These are phyloP conservation scores for Diachasmimorpha longicaudata DNA, from an alignment of 1,140 invertebrate species.

Conservation along the genomic window DNA sequence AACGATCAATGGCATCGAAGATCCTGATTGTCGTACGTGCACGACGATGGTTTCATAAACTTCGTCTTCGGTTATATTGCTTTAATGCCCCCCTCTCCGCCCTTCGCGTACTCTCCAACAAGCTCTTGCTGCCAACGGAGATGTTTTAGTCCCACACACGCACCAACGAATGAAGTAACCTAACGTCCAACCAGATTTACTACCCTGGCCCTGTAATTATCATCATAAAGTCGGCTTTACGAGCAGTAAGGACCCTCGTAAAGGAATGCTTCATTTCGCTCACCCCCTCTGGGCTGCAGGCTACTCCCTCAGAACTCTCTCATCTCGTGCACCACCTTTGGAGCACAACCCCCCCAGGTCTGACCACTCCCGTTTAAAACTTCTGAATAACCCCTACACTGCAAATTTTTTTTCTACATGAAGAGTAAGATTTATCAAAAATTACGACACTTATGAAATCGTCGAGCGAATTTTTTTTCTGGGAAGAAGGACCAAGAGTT, in stretches of 20 bases:
- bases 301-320: slow-evolving; percentile 23
- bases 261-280: slow-evolving; percentile 68
- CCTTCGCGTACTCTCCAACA: too few relatives aligned
- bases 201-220: slow-evolving; percentile 66
- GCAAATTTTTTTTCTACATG: background rate
- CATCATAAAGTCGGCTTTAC: slow-evolving; percentile 70
- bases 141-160: background rate
- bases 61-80: background rate
- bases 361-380: slow-evolving; percentile 25
- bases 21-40: slow-evolving; percentile 6
- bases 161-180: background rate
- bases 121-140: background rate
- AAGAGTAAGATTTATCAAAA: background rate
- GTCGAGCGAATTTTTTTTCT: too few relatives aligned
- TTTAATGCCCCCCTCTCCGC: background rate
- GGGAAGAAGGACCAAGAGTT: too few relatives aligned
- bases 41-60: background rate
- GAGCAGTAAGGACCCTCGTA: slow-evolving; percentile 67
- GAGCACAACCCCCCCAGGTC: background rate
- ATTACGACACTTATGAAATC: too few relatives aligned
- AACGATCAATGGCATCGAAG: background rate
- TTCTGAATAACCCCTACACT: background rate
- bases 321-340: slow-evolving; percentile 12
- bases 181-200: slow-evolving; percentile 58
- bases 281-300: slow-evolving; percentile 38